Evolutionary conservation across 2,888 invertebrate species (phyloP).

Genomic region (Arge pagana): DNA sequence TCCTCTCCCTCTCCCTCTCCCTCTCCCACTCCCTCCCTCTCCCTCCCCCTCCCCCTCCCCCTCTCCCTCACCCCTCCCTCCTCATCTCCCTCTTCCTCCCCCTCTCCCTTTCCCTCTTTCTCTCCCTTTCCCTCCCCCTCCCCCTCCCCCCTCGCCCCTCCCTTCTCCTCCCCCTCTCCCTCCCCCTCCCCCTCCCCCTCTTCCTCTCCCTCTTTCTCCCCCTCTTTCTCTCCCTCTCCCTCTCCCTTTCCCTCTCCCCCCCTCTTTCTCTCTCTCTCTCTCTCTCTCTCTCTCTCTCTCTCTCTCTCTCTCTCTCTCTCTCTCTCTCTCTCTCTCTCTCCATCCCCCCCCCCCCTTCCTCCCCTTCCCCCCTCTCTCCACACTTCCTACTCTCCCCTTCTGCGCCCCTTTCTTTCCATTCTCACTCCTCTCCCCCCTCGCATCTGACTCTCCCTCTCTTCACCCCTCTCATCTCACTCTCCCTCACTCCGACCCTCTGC

Average conservation of each 20-base stretch:
- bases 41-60: too few species aligned
- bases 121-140: neutral
- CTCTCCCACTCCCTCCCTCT: too few species aligned
- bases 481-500: neutral
- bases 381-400: neutral
- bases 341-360: neutral
- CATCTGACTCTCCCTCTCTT: neutral
- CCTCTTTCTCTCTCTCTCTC: neutral
- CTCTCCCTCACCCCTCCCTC: too few species aligned
- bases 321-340: neutral
- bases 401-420: neutral
- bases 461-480: neutral
- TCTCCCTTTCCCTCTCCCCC: neutral
- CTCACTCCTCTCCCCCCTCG: neutral
- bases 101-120: neutral
- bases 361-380: neutral
- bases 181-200: neutral
- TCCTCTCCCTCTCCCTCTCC: too few species aligned
- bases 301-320: neutral
- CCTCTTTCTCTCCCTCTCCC: neutral
- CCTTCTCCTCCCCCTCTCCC: constrained; percentile 8
- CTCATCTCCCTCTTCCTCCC: constrained; percentile 2
- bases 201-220: neutral
- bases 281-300: neutral
- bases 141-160: neutral